Base-by-base conservation (phyloP, 1,140 invertebrate genomes). In the Habropoda laboriosa region DNA sequence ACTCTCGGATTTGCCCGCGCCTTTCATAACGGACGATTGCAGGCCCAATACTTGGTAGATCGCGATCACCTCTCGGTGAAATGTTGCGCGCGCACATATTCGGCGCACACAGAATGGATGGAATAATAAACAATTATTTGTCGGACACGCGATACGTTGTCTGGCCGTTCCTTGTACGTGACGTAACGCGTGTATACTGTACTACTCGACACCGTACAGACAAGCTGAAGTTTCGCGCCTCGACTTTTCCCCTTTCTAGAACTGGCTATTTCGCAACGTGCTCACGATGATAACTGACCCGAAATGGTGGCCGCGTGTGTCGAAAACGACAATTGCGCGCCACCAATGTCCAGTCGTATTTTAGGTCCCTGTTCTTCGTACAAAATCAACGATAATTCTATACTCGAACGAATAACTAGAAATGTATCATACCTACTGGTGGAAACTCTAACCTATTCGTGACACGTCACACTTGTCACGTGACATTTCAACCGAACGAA, bases 81-180 rank as follows among this genome's bases (percentile, higher is more conserved):
- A 71, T 71, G 64, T 40, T 21, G 35, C 3, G 38, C 42, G 49
- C 35, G 53, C 35, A 79, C 24, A 30, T 66, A 42, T 58, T 66
- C n/a, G 18, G 49, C n/a, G 27, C 24, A 49, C 27, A 64, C n/a
- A 66, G 42, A 77, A 68, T 45, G 42, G 61, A 70, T 47, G 68
- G 74, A 85, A 85, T 86, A 85, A 86, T 86, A 86, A 85, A 85
- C 47, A 72, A 60, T 47, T 82, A 72, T 85, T 85, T 82, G 66
- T 82, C 71, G 66, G 67, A 76, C 85, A 79, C 76, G 75, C 83
- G 85, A 86, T 86, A 85, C 80, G 51, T 77, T 61, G n/a, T 35
- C n/a, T n/a, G 45, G 42, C 42, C 60, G 72, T 73, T 73, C 40
- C 71, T 76, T 27, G 16, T 40, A 58, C 55, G 57, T 81, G 66